These are phyloP conservation scores for Enteromius unitaeniatus DNA, from an alignment of 2,797 vertebrate genomes.

Conservation along the genomic window DNA sequence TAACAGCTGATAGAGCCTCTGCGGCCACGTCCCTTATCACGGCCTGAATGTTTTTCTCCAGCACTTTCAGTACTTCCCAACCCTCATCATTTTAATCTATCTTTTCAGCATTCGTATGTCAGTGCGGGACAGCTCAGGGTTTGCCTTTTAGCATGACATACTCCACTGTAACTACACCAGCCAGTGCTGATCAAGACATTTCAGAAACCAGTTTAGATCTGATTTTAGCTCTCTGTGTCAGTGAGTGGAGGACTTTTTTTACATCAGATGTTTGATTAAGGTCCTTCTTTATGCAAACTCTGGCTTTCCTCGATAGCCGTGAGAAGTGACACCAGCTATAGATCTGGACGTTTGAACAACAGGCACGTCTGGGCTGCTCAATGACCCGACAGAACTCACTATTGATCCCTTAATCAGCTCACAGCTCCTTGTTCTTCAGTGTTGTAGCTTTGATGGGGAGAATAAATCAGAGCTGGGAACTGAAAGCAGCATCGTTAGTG, in stretches of 20 bases:
- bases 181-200: neutral
- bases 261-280: neutral
- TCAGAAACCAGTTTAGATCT: neutral
- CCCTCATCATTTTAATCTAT: conserved; percentile 94
- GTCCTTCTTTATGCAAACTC: neutral
- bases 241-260: neutral
- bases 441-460: conserved; percentile 42
- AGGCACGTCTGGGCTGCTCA: conserved; percentile 14
- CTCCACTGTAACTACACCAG: neutral
- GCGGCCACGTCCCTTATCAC: conserved; percentile 93
- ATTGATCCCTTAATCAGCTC: conserved; percentile 56
- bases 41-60: conserved; percentile 83
- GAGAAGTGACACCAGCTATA: conserved; percentile 20
- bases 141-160: neutral
- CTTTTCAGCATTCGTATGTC: conserved; percentile 95
- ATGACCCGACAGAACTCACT: conserved; percentile 46
- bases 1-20: conserved; percentile 95
- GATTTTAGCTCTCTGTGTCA: neutral
- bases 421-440: conserved; percentile 24
- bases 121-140: conserved; percentile 63
- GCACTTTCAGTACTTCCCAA: conserved; percentile 75
- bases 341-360: conserved; percentile 38
- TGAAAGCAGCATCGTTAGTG: conserved; percentile 35
- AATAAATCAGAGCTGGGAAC: conserved; percentile 29
- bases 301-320: neutral